Conservation (phyloP, 2,888 invertebrate species). For the Cylloceria caligata region DNA sequence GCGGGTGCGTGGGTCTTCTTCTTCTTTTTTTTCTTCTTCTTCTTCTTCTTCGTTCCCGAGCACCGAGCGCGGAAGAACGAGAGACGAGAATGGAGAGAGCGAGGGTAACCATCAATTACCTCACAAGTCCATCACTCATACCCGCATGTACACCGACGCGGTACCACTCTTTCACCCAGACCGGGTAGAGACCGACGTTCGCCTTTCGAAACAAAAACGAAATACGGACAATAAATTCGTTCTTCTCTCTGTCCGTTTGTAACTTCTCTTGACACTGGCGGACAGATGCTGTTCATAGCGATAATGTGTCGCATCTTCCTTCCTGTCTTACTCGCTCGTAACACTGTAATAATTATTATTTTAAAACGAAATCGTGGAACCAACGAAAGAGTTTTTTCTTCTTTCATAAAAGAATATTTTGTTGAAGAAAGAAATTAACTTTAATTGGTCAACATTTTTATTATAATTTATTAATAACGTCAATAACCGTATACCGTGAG, state of each 20-base stretch:
- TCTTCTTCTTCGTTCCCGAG: slow-evolving; percentile 24
- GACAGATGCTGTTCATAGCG: slow-evolving; percentile 56
- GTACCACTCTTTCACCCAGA: slow-evolving; percentile 43
- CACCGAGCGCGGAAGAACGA: slow-evolving; percentile 16
- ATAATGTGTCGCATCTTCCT: slow-evolving; percentile 7
- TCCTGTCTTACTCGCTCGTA: slow-evolving; percentile 18
- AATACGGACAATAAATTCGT: slow-evolving; percentile 58
- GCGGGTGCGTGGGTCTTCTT: slow-evolving; percentile 15
- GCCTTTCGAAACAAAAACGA: slow-evolving; percentile 42
- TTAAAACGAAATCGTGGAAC: too few species aligned
- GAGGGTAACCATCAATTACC: slow-evolving; percentile 66
- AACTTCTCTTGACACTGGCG: slow-evolving; percentile 39
- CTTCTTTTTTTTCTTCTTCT: slow-evolving; percentile 4
- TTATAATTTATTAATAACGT: too few species aligned
- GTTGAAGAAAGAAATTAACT: too few species aligned
- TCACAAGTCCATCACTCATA: slow-evolving; percentile 66
- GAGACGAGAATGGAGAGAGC: slow-evolving; percentile 48
- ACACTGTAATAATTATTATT: slow-evolving; percentile 37
- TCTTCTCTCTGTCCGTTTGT: slow-evolving; percentile 18
- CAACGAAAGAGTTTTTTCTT: too few species aligned
- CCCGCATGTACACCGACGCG: slow-evolving; percentile 40
- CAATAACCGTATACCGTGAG: too few species aligned
- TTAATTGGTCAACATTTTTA: too few species aligned
- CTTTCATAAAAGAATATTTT: too few species aligned
- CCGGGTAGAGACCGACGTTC: slow-evolving; percentile 6